Conservation (phyloP, 2,113 vertebrate genomes). For the Psittacula cyanocephala region DNA sequence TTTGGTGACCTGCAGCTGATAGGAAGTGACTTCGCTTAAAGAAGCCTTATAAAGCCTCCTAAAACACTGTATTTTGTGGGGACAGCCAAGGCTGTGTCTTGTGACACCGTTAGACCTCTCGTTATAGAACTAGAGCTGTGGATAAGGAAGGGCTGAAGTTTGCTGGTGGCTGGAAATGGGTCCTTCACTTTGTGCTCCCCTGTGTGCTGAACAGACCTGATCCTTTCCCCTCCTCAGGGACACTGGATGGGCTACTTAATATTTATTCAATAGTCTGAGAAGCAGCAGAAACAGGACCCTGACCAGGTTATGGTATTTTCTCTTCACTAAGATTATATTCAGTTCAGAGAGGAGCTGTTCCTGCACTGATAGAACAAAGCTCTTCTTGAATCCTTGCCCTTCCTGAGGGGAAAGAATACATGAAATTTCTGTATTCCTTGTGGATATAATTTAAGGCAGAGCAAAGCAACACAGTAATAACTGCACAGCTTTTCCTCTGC, state of each 20-base stretch:
- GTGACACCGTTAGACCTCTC: rapidly evolving
- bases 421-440: background rate
- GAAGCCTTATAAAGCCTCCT: background rate
- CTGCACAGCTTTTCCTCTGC: background rate
- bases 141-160: background rate
- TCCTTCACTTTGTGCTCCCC: background rate
- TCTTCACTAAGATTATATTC: background rate
- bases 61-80: background rate
- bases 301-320: background rate
- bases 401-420: background rate
- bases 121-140: background rate
- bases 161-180: background rate
- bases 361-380: background rate
- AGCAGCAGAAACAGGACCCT: background rate
- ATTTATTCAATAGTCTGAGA: background rate
- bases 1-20: background rate
- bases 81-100: background rate
- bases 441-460: background rate
- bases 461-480: background rate
- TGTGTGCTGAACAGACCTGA: background rate
- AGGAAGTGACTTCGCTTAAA: background rate
- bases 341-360: background rate
- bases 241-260: background rate
- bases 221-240: rapidly evolving
- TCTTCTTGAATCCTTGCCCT: background rate